phyloP scores from a whole-genome alignment of 2,113 vertebrate species.

The Sterrhoptilus dennistouni region DNA sequence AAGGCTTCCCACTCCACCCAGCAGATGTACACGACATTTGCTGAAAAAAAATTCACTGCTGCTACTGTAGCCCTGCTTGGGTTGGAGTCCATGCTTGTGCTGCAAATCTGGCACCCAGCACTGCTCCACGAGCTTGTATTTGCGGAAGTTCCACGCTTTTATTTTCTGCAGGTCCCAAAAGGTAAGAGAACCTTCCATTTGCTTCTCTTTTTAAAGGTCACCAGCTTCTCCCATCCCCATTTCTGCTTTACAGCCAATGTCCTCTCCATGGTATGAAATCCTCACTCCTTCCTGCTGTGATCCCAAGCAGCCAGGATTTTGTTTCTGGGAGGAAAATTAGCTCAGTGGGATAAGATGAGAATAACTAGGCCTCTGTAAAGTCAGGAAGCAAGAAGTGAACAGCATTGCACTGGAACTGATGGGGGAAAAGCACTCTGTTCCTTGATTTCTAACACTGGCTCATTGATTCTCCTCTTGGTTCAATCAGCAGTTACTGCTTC shows the following conservation, averaged over 20 bases:
- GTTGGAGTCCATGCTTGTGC: neutral
- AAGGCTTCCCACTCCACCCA: neutral
- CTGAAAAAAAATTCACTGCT: neutral
- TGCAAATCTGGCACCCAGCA: neutral
- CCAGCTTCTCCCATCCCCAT: neutral
- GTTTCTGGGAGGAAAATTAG: conserved; percentile 19
- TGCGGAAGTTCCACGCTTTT: neutral
- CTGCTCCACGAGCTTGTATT: neutral
- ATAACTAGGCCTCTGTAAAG: neutral
- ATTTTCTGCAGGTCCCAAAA: neutral
- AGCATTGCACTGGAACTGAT: conserved; percentile 18
- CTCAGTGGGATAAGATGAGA: conserved; percentile 2
- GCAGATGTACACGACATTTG: neutral
- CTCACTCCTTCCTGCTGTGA: neutral
- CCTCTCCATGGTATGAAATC: neutral
- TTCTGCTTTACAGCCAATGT: neutral
- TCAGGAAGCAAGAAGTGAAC: neutral
- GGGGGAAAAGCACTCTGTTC: neutral
- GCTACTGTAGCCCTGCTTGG: neutral
- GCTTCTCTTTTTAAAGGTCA: neutral
- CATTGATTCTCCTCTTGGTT: conserved; percentile 57
- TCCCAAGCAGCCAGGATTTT: neutral
- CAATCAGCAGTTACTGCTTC: conserved; percentile 61
- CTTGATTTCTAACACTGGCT: conserved; percentile 39
- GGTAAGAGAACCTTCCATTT: neutral